Percentiles rank a stretch among this genome's conserved stretches.
Conservation (phyloP, 2,113 vertebrate species). For the Grammatotria lemairii region DNA sequence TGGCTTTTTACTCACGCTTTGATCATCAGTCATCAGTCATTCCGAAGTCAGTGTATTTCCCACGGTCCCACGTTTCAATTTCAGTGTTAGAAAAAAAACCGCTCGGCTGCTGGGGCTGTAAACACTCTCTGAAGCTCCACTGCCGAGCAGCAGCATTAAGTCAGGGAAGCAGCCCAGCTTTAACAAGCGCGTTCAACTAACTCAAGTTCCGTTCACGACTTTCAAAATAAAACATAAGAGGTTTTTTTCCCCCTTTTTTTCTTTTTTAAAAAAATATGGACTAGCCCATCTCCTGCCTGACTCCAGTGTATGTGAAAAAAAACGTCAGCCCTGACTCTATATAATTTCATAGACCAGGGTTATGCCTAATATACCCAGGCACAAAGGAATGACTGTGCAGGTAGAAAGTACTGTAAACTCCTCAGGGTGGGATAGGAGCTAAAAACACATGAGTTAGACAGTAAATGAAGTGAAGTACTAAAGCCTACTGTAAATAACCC, state of each 20-base stretch:
- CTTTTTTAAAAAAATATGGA: not conserved
- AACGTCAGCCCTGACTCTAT: not conserved
- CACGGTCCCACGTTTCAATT: not conserved
- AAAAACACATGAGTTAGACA: not conserved
- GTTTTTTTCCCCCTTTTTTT: rapidly evolving
- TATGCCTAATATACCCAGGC: not conserved
- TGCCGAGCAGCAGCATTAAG: not conserved
- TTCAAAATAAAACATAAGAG: conserved; percentile 10
- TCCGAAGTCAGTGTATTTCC: not conserved
- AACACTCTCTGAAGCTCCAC: not conserved
- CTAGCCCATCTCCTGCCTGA: not conserved
- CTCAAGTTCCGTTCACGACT: not conserved
- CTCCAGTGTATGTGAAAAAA: not conserved
- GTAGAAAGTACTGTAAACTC: not conserved
- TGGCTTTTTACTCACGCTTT: not conserved
- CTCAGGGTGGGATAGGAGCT: not conserved
- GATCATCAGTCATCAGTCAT: not conserved
- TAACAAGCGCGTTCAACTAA: rapidly evolving
- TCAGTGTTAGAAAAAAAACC: not conserved
- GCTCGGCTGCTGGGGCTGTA: not conserved
- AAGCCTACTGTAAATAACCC: not conserved
- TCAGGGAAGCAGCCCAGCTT: not conserved
- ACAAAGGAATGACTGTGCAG: not conserved
- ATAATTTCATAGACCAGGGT: not conserved
- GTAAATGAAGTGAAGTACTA: not conserved